Evolutionary conservation across 2,888 invertebrate genomes (phyloP), one percentile per base, ranked within the genome.

Genomic region (Dryobotodes eremita): DNA sequence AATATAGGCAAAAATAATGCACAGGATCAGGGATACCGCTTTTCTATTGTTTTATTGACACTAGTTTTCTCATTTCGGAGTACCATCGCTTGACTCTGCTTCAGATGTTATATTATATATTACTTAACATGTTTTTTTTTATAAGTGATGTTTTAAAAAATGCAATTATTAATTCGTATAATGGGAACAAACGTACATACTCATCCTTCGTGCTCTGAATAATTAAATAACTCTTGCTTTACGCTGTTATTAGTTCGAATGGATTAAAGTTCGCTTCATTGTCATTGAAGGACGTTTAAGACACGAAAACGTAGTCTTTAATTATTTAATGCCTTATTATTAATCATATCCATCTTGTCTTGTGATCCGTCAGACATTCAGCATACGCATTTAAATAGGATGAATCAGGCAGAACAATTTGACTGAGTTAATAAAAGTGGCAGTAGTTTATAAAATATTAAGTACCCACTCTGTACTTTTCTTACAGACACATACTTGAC

Each of bases 261-360:
- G 48, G n/a, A 70, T 76, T 76, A 71, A 55, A 62, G 31, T 61
- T 50, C 17, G 7, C 48, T 83, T 42, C n/a, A 50, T 68, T 83
- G 23, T 57, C n/a, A 13, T 55, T 75, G 66, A 76, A 82, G 70
- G 70, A 31, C 48, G 11, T 55, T 31, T 42, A 50, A 20, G 65
- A 66, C 83, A 77, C 48, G 65, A 55, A 68, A 55, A 31, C 7
- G n/a, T 59, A 0, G 55, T 7, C 8, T 23, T 66, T 53, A 57
- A 80, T 65, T 65, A 65, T 71, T 69, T 50, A 55, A 55, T 42
- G 6, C 4, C 17, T 50, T 66, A 59, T 13, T 17, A 50, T 59
- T 77, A 59, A 77, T 79, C 17, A 57, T 26, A 50, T 26, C 17
- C 8, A 17, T 50, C 23, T 10, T 20, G 50, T 42, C 17, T 77